Base-by-base conservation (phyloP, 1,140 invertebrate genomes). In the Drosophila erecta region DNA sequence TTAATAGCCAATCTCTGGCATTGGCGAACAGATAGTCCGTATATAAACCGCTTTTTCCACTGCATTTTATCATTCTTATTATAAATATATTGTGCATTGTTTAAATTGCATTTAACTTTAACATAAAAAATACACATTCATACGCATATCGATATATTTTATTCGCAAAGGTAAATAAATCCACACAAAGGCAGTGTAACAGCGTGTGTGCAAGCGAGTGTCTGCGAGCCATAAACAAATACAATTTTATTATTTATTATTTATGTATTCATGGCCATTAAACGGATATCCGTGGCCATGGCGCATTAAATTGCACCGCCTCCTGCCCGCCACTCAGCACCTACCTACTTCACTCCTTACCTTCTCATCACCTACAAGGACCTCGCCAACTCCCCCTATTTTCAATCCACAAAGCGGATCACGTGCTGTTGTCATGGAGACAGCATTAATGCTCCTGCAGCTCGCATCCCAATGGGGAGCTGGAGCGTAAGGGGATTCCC, bases 241-340 rank as follows among this genome's bases (percentile, higher is more conserved):
- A 89, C 71, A 87, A 83, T 86, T 87, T 86, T 86, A 86, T 83
- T 86, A 86, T 86, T 86, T 86, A 86, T 86, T 86, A 86, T 86
- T 86, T 86, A 86, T 86, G 83, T 89, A 86, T 86, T 86, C 83
- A 86, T 86, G 83, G 83, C 83, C 83, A 87, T 86, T 87, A 87
- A 89, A 87, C 84, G 84, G 84, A 87, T 87, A 89, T 86, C 83
- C 83, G 83, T 83, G 79, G 70, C 75, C 83, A 78, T 86, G 77
- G 79, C 70, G 83, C 81, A 86, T 87, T 86, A 86, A 86, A 86
- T 86, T 87, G 81, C 83, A 79, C 47, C 61, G 53, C 59, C 62
- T 46, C 59, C 64, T 37, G 5, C 40, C 4, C 17, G 4, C 17
- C 54, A 67, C 37, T 49, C 51, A 22, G 14, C 37, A 33, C 5